A percentile compares a stretch with the other conserved stretches of the same genome.
These are phyloP conservation scores for Harpegnathos saltator DNA, from an alignment of 1,140 invertebrate genomes.

Conservation along the genomic window DNA sequence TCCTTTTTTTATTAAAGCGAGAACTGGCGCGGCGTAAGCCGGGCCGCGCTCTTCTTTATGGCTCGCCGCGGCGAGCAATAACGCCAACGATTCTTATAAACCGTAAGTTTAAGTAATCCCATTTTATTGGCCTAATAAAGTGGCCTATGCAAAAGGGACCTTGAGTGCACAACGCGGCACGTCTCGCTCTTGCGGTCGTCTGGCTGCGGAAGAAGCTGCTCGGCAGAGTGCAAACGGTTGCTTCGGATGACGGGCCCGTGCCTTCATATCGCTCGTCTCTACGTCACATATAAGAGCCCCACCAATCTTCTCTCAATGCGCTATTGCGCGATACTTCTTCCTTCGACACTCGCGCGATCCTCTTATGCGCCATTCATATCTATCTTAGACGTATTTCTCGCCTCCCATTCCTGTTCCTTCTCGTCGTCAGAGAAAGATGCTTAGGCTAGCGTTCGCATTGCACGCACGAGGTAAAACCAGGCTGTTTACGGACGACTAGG, in stretches of 20 bases:
- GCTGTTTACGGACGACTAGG: background rate
- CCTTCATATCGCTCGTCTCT: conserved; percentile 22
- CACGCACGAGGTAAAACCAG: background rate
- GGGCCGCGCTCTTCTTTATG: background rate
- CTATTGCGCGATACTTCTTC: conserved; percentile 42
- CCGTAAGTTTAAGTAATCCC: conserved; percentile 61
- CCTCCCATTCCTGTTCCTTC: background rate
- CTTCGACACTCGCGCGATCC: background rate
- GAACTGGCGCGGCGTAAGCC: background rate
- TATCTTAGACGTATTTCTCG: background rate
- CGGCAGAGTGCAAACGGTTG: conserved; percentile 27
- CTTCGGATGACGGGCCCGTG: conserved; percentile 10
- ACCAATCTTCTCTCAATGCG: conserved; percentile 24
- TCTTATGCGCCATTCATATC: conserved; percentile 9
- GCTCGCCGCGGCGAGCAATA: background rate
- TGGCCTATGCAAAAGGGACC: conserved; percentile 45
- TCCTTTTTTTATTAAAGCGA: conserved; percentile 1
- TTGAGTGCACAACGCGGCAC: conserved; percentile 65
- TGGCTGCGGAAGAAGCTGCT: conserved; percentile 9
- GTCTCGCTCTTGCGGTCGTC: background rate
- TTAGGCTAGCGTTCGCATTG: background rate
- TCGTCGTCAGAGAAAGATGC: background rate
- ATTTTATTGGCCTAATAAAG: conserved; percentile 73
- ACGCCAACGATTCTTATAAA: conserved; percentile 66
- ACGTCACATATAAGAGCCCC: conserved; percentile 17